A percentile compares a stretch with the other conserved stretches of the same genome.
These are phyloP conservation scores for Blennius ocellaris DNA, from an alignment of 2,113 vertebrate species.

Conservation along the genomic window DNA sequence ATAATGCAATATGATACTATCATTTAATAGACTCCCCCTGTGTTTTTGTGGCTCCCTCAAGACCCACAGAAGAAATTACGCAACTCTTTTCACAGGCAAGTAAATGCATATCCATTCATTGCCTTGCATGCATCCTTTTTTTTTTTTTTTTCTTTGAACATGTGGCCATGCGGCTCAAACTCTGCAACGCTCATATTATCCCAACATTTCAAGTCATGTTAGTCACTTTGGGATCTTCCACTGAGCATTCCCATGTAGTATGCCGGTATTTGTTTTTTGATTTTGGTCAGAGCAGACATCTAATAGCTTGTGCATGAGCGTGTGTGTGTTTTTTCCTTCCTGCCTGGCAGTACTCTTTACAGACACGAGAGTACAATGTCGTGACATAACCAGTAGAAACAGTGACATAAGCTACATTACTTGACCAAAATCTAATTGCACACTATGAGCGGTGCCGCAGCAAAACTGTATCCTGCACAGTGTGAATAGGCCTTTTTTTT, in stretches of 20 bases:
- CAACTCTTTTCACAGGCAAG: background rate
- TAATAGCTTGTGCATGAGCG: background rate
- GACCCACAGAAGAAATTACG: background rate
- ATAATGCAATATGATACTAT: background rate
- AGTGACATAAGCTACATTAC: constrained; percentile 1
- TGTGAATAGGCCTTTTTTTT: constrained; percentile 20
- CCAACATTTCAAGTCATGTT: no score
- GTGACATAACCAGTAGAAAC: background rate
- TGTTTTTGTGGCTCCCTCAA: constrained; percentile 1
- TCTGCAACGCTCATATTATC: background rate
- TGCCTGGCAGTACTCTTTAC: background rate
- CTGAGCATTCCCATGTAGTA: no score
- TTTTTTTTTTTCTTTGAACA: no score
- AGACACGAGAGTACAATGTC: background rate
- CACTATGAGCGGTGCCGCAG: constrained; percentile 6
- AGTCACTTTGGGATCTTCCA: no score
- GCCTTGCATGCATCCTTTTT: no score
- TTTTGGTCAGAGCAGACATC: background rate
- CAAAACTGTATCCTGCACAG: constrained; percentile 15
- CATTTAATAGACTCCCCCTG: background rate
- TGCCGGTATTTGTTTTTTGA: no score
- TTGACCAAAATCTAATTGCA: constrained; percentile 31
- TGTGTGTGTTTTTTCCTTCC: no score
- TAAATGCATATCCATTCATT: no score
- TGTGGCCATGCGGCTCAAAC: no score